Base-by-base conservation (phyloP, 2,113 vertebrate species). In the Nothocercus nigrocapillus region DNA sequence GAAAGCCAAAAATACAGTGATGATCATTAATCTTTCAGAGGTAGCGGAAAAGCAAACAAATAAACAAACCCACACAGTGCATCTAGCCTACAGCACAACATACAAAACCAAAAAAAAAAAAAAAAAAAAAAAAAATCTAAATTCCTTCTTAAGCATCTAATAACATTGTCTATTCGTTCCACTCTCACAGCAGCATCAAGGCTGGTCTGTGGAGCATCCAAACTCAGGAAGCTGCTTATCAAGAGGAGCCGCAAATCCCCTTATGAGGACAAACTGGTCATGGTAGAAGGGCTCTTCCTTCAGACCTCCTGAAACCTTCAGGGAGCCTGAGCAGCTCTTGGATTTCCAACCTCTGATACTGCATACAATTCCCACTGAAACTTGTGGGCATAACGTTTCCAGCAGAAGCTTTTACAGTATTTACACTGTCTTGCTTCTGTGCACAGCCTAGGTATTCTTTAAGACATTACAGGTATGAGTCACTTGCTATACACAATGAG, bases 51-150 rank as follows among this genome's bases (percentile, higher is more conserved):
- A 54, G 36, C 16, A 20, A 32, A 13, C 6, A 11, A 5, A 17
- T 16, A 34, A 51, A 13, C 6, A 13, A 2, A 3, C 9, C 8
- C 18, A 32, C 11, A 49, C 17, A 67, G 24, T 0, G 0, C 22
- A 74, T 54, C 6, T 54, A 2, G 0, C 14, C 21, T 53, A 59
- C 12, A 6, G 7, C 25, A 74, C 19, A 75, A 47, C 10, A 58
- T 11, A 9, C 16, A 58, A 58, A 7, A 75, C 0, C 19, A 22
- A 87, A 49, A 49, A 24, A 54, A 54, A 28, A 54, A 28, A 85
- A 44, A 44, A 44, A 44, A 16, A 44, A 44, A 44, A 44, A 42
- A 42, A 13, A 42, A 42, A 42, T 74, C 22, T n/a, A 78, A 79
- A 67, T 30, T 45, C 63, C 68, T 67, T 88, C 77, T 77, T 66